These are phyloP conservation scores for Thymelicus sylvestris DNA, from an alignment of 2,888 invertebrate genomes.

Conservation along the genomic window DNA sequence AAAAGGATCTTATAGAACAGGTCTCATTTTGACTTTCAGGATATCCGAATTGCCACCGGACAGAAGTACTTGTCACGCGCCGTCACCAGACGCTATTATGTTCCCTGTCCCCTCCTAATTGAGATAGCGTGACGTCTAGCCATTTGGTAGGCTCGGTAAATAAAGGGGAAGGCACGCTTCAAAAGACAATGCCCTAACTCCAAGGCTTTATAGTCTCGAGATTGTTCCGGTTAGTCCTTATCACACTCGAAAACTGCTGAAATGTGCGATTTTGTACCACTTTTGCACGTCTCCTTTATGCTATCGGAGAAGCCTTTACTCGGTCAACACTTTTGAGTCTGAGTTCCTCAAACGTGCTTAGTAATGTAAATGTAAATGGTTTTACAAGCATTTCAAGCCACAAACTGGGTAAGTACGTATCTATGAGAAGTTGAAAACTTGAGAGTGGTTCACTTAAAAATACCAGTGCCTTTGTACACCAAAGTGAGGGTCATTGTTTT, in stretches of 20 bases:
- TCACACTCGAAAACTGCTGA: constrained; percentile 26
- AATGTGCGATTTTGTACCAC: constrained; percentile 18
- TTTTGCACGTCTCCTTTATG: constrained; percentile 29
- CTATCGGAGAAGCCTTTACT: constrained; percentile 1
- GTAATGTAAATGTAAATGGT: no score
- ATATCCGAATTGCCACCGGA: constrained; percentile 65
- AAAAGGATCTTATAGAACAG: not conserved
- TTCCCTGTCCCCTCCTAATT: constrained; percentile 61
- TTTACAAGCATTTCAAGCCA: not conserved
- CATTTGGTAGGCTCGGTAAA: constrained; percentile 59
- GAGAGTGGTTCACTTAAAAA: constrained; percentile 1
- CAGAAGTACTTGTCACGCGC: constrained; percentile 47
- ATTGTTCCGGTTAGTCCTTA: constrained; percentile 32
- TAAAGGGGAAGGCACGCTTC: constrained; percentile 48
- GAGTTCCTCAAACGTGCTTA: not conserved
- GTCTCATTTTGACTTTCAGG: constrained; percentile 46
- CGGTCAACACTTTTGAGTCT: not conserved
- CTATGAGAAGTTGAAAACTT: not conserved
- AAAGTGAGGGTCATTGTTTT: constrained; percentile 28
- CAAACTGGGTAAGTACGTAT: not conserved
- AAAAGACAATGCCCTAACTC: constrained; percentile 33
- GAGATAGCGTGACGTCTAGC: constrained; percentile 63
- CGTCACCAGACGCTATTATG: constrained; percentile 48
- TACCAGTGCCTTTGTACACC: constrained; percentile 19
- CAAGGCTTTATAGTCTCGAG: constrained; percentile 34